Conservation (phyloP, 2,113 vertebrate genomes). For the Chaetodon trifascialis region DNA sequence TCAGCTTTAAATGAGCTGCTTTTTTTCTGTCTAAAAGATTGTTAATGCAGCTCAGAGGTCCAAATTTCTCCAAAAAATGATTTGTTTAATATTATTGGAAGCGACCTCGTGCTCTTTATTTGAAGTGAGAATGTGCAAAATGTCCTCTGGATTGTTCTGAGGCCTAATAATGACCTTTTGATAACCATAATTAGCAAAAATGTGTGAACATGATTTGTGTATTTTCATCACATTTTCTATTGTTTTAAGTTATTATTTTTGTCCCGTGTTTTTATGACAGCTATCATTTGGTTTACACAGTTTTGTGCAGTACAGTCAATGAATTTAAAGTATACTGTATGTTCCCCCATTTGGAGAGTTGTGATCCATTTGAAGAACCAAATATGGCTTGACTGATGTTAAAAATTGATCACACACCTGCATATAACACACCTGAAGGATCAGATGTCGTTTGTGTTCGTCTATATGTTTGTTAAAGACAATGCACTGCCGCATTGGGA, state of each 20-base stretch:
- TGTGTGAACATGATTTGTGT: conserved; percentile 50
- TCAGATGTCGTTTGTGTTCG: conserved; percentile 65
- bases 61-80: conserved; percentile 47
- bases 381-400: conserved; percentile 49
- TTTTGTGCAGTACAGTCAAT: conserved; percentile 66
- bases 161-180: conserved; percentile 48
- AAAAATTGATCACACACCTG: conserved; percentile 47
- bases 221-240: conserved; percentile 67
- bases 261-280: conserved; percentile 54
- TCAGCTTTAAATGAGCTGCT: conserved; percentile 34
- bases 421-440: conserved; percentile 55
- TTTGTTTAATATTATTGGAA: conserved; percentile 38
- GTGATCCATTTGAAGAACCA: conserved; percentile 46
- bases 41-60: conserved; percentile 64
- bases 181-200: conserved; percentile 46
- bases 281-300: conserved; percentile 69
- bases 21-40: conserved; percentile 40
- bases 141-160: conserved; percentile 38
- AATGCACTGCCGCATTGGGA: conserved; percentile 79
- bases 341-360: conserved; percentile 36
- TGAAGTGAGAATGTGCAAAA: conserved; percentile 67
- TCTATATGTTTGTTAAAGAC: conserved; percentile 76
- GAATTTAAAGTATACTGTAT: conserved; percentile 51
- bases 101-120: conserved; percentile 53
- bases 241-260: conserved; percentile 76